These are phyloP conservation scores for Gadus macrocephalus DNA, from an alignment of 2,113 vertebrate species.

Conservation along the genomic window DNA sequence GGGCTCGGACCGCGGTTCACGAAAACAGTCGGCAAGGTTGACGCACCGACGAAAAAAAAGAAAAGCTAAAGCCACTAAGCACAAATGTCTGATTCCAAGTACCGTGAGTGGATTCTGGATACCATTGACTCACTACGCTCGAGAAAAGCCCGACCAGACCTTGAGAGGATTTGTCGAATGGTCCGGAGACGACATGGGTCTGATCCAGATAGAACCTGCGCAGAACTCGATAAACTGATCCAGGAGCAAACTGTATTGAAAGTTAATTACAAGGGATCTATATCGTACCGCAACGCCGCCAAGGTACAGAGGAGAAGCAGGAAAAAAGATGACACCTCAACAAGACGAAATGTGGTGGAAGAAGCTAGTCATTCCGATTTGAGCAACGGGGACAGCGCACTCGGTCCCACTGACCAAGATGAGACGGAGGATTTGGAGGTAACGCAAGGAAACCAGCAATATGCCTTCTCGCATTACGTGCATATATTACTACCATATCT, in stretches of 20 bases:
- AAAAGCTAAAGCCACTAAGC: constrained; percentile 33
- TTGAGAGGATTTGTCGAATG: constrained; percentile 91
- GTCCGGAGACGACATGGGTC: constrained; percentile 87
- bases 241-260: constrained; percentile 85
- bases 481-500: neutral
- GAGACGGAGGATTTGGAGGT: constrained; percentile 69
- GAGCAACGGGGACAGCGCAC: constrained; percentile 74
- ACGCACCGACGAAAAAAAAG: constrained; percentile 60
- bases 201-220: constrained; percentile 84
- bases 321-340: constrained; percentile 69
- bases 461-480: constrained; percentile 29
- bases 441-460: constrained; percentile 25
- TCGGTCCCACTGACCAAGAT: constrained; percentile 61
- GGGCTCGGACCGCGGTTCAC: constrained; percentile 76
- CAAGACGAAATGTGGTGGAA: constrained; percentile 69
- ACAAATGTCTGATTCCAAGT: constrained; percentile 76
- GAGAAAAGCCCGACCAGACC: constrained; percentile 88
- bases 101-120: constrained; percentile 89
- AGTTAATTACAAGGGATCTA: constrained; percentile 91
- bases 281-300: constrained; percentile 87
- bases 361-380: constrained; percentile 70
- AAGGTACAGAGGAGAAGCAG: constrained; percentile 81
- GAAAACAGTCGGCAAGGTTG: constrained; percentile 69
- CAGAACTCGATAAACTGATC: constrained; percentile 88
- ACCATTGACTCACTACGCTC: constrained; percentile 91